Evolutionary conservation across 37 sponge, comb jelly and placozoan species (phyloP), one percentile per base, ranked within the genome.

Genomic region (Haliclona indistincta): DNA sequence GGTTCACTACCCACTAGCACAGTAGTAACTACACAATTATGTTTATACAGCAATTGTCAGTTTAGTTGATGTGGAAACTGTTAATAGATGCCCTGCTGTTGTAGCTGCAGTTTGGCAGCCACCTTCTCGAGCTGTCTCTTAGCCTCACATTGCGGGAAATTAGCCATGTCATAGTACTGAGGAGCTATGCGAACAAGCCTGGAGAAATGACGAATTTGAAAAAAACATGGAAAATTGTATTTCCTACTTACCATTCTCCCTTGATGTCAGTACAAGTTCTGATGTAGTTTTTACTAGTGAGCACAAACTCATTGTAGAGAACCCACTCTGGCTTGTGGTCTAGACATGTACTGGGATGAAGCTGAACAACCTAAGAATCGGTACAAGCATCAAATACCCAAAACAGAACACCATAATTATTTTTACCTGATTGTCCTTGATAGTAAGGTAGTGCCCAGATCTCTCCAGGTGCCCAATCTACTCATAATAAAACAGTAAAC

Each of bases 271-370:
- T 88, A 56, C 91, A 91, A 20, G 99, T 99, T 23, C 99, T 68
- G 69, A 99, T 91, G 79, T 99, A 99, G 84, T 99, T 99, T 90
- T 93, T 99, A 67, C 88, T 99, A 30, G 99, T 99, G 11, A 99
- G 90, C 19, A 99, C 99, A 80, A 99, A 99, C 81, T 99, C 99
- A 68, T 99, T 89, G 82, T 99, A 99, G 40, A 95, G 63, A 0
- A 99, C 99, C 99, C 99, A 99, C 77, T 95, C 94, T 53, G 99
- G 99, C 78, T 99, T 99, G 76, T 99, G 99, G 66, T 95, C 96
- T 41, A 99, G 78, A 80, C 99, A 99, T 25, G 99, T 93, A 33
- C 94, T 93, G 25, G 99, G 99, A 74, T 99, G 99, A 7, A 99
- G 89, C 88, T 99, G 99, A 10, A 99, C 99, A 25, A 98, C 99